Percentiles rank a stretch among this genome's conserved stretches.
These are phyloP conservation scores for Lophotis ruficrista DNA, from an alignment of 2,113 vertebrate genomes.

Conservation along the genomic window DNA sequence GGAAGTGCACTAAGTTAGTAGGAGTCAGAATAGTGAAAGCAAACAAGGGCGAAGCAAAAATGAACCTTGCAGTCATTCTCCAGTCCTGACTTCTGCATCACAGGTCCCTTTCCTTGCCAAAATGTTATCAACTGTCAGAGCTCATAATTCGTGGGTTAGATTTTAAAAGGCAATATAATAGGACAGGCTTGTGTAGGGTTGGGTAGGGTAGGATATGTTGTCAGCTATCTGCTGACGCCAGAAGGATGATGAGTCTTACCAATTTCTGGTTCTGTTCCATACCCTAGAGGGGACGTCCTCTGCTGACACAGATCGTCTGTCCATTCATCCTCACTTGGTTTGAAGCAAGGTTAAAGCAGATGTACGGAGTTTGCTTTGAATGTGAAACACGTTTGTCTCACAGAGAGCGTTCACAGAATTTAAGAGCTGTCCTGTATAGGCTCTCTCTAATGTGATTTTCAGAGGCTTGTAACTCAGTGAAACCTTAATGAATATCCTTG, in stretches of 20 bases:
- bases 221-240: not conserved
- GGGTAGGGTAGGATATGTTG: not conserved
- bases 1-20: not conserved
- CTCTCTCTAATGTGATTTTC: constrained; percentile 32
- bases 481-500: constrained; percentile 37
- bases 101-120: not conserved
- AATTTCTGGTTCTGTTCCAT: not conserved
- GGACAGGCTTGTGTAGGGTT: fast-evolving
- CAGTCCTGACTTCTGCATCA: not conserved
- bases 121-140: not conserved
- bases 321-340: fast-evolving
- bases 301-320: not conserved
- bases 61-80: not conserved
- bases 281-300: not conserved
- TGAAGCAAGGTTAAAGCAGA: not conserved
- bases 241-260: not conserved
- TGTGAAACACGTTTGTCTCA: not conserved
- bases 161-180: not conserved
- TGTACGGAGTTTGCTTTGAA: not conserved
- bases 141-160: not conserved
- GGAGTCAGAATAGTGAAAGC: not conserved
- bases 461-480: constrained; percentile 33
- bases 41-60: not conserved
- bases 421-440: constrained; percentile 16
- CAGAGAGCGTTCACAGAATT: not conserved